Evolutionary conservation across 2,888 invertebrate genomes (phyloP).

Genomic region (Pyrochroa serraticornis): DNA sequence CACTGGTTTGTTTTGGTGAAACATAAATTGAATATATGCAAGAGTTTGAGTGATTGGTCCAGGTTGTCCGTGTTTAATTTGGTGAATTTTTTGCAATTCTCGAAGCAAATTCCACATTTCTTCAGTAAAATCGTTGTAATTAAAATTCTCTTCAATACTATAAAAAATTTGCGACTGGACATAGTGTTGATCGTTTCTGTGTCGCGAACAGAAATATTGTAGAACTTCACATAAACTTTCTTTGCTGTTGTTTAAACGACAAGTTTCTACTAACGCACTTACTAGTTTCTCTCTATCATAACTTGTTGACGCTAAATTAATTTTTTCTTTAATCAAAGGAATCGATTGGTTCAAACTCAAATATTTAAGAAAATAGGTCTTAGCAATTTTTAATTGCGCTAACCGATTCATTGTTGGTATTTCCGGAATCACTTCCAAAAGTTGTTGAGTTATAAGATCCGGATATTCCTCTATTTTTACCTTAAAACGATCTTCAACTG

Average conservation of each 20-base stretch:
- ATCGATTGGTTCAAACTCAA: constrained; percentile 29
- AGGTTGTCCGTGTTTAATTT: neutral
- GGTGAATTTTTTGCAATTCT: neutral
- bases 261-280: constrained; percentile 27
- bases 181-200: constrained; percentile 34
- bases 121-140: neutral
- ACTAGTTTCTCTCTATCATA: constrained; percentile 23
- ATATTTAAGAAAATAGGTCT: constrained; percentile 26
- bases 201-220: constrained; percentile 35
- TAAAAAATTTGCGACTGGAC: constrained; percentile 2
- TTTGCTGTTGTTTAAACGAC: constrained; percentile 31
- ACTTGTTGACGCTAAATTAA: constrained; percentile 35
- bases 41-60: neutral
- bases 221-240: constrained; percentile 31
- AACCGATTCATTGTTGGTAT: too few species aligned
- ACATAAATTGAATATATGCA: neutral
- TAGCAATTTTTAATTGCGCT: too few species aligned
- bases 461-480: neutral
- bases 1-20: neutral
- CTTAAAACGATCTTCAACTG: neutral
- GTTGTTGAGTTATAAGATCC: too few species aligned
- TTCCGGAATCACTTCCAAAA: too few species aligned
- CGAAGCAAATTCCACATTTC: neutral
- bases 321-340: constrained; percentile 36
- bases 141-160: neutral